A percentile compares a stretch with the other conserved stretches of the same genome.
Evolutionary conservation across 92 coral and sea anemone species (phyloP).

Genomic region (Actinostola sp.): DNA sequence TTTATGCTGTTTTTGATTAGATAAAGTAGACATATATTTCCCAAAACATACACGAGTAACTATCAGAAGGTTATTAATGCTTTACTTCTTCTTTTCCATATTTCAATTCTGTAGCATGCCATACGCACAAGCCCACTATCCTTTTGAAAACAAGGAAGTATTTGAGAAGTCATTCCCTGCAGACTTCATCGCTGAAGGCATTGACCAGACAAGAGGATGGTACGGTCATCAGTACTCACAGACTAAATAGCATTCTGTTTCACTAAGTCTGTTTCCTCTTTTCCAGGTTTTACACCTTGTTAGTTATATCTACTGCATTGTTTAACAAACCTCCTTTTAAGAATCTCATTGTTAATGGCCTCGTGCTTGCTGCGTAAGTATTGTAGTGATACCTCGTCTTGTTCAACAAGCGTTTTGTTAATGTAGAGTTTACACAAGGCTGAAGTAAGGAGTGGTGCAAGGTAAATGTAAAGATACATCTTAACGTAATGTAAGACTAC

Average conservation of each 20-base stretch:
- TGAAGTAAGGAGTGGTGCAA: too few species aligned
- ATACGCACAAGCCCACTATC: constrained; percentile 95
- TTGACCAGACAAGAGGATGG: constrained; percentile 99
- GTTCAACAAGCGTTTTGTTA: too few species aligned
- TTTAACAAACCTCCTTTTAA: constrained; percentile 97
- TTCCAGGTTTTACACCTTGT: constrained; percentile 93
- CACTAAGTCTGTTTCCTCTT: neutral
- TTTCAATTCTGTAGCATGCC: constrained; percentile 91
- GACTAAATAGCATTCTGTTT: neutral
- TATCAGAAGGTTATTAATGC: too few species aligned
- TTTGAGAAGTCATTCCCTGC: constrained; percentile 95
- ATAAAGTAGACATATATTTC: too few species aligned
- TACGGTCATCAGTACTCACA: constrained; percentile 6
- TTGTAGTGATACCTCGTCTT: neutral
- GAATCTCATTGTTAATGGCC: constrained; percentile 97
- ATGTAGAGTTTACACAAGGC: too few species aligned
- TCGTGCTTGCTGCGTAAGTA: constrained; percentile 96
- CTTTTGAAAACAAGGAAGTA: constrained; percentile 84
- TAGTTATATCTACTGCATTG: constrained; percentile 96
- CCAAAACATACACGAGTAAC: too few species aligned
- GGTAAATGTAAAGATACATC: too few species aligned
- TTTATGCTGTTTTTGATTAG: too few species aligned
- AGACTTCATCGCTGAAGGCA: constrained; percentile 99
- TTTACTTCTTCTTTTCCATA: neutral
- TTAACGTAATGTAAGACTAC: too few species aligned